A percentile compares a stretch with the other conserved stretches of the same genome.
phyloP scores from a whole-genome alignment of 2,113 vertebrate species.

The Tauraco erythrolophus region DNA sequence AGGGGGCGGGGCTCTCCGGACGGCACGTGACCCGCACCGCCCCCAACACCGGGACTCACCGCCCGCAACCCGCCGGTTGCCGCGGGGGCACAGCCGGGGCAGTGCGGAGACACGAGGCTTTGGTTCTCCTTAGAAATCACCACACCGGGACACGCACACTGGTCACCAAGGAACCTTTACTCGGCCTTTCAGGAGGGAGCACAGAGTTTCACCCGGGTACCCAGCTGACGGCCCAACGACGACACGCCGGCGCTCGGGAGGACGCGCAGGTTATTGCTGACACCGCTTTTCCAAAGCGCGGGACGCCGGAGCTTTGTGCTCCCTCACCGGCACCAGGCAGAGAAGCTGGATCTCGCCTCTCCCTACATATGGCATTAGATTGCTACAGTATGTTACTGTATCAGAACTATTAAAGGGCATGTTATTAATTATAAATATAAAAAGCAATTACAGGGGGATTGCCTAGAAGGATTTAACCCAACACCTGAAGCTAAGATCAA shows the following conservation, averaged over 20 bases:
- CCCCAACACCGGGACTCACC: too few relatives aligned
- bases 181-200: not conserved
- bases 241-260: fast-evolving
- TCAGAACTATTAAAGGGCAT: not conserved
- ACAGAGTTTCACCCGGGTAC: not conserved
- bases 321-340: too few relatives aligned
- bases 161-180: not conserved
- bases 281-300: too few relatives aligned
- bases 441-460: not conserved
- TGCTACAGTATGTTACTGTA: not conserved
- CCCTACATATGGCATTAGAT: fast-evolving
- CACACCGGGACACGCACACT: not conserved
- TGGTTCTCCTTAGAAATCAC: not conserved
- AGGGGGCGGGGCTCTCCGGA: fast-evolving
- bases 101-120: too few relatives aligned
- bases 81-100: not conserved
- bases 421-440: not conserved
- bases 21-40: not conserved
- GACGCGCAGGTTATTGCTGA: not conserved
- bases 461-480: not conserved
- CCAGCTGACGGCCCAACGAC: fast-evolving
- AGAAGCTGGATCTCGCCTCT: too few relatives aligned
- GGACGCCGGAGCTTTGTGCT: fast-evolving
- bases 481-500: not conserved
- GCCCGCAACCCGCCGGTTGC: fast-evolving